Base-by-base conservation (phyloP, 2,888 invertebrate species). In the Agrilus mali region DNA sequence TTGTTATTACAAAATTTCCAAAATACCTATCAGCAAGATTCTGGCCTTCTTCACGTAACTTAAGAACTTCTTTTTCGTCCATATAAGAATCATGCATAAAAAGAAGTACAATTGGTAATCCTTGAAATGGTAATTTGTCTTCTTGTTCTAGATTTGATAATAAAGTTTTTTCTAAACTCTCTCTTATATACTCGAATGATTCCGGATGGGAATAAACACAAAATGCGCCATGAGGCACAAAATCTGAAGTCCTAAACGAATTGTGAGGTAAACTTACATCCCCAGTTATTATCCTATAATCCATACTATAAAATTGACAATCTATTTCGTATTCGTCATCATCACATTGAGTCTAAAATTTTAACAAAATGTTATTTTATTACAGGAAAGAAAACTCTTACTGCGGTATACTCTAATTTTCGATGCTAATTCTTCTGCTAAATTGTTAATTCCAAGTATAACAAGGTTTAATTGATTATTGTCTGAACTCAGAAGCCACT, bases 151-250 rank as follows among this genome's bases (percentile, higher is more conserved):
- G 72, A 72, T 93, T 92, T 14, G 87, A 85, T 8, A 93, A 70
- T 20, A 95, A 71, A 3, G 92, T 92, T 64, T 92, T 88, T 64
- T 94, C 90, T 51, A 96, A 75, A 64, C 90, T 90, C 45, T 86
- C 86, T 53, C 89, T 76, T 40, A 96, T 82, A 63, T 89, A 94
- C 60, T 94, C 92, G 59, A 95, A 86, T 0, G 92, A 86, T 58
- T 88, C 86, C 55, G 86, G 85, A 58, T 92, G 89, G 57, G 90
- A 87, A 66, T 87, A 96, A 16, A 88, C 85, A 66, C 88, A 88
- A 66, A 86, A 86, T 56, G 86, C 68, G 82, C 93, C 93, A 64
- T 93, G 89, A 27, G 93, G 90, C 59, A 83, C 80, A 63, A 92
- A 92, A 65, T 90, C 87, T 41, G 86, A 79, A 27, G 86, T 83